A percentile compares a stretch with the other conserved stretches of the same genome.
These are phyloP conservation scores for Hydrotaea diabolus DNA, from an alignment of 2,888 invertebrate genomes.

Conservation along the genomic window DNA sequence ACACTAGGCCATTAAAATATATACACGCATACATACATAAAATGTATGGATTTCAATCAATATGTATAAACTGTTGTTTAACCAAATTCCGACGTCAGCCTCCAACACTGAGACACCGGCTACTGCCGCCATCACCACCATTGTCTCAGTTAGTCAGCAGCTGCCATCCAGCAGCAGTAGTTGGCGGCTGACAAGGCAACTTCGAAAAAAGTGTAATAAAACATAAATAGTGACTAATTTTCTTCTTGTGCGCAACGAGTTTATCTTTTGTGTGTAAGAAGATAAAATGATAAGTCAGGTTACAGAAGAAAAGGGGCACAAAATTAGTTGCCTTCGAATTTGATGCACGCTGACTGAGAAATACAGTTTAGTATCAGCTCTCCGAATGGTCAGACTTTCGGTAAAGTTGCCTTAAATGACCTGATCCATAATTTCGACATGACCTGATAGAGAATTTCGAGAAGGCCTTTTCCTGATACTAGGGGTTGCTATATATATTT, in stretches of 20 bases:
- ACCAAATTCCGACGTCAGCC: conserved; percentile 2
- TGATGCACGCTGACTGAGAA: too few relatives aligned
- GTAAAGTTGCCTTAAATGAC: too few relatives aligned
- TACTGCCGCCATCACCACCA: background rate
- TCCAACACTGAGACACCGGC: background rate
- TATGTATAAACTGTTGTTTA: background rate
- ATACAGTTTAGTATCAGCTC: too few relatives aligned
- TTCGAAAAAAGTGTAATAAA: background rate
- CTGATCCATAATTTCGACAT: too few relatives aligned
- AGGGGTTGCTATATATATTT: too few relatives aligned
- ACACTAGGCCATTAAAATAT: background rate
- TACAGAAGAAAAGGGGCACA: too few relatives aligned
- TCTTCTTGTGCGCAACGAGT: background rate
- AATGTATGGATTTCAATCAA: background rate
- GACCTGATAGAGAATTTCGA: too few relatives aligned
- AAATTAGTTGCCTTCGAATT: too few relatives aligned
- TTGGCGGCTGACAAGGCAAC: conserved; percentile 3
- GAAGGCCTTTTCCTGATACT: too few relatives aligned
- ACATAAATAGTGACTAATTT: conserved; percentile 7
- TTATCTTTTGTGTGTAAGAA: too few relatives aligned
- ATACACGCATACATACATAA: background rate
- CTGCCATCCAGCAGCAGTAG: background rate
- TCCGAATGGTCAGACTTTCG: too few relatives aligned
- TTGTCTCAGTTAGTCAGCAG: background rate
- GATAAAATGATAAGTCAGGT: too few relatives aligned